These are phyloP conservation scores for Epinephelus awoara DNA, from an alignment of 2,797 vertebrate species.

Conservation along the genomic window DNA sequence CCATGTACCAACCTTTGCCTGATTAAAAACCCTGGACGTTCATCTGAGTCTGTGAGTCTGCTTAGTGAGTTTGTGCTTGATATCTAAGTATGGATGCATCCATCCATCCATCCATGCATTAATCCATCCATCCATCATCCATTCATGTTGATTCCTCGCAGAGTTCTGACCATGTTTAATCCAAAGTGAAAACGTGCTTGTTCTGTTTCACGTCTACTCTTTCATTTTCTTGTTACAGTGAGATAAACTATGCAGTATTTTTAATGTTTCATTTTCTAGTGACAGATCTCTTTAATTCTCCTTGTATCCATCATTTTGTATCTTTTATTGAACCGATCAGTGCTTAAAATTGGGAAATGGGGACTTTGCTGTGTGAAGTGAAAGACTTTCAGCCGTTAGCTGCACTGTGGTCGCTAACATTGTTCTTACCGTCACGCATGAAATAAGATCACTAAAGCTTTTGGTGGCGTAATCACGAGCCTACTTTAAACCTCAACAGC, in stretches of 20 bases:
- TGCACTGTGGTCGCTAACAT: background rate
- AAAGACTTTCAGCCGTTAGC: background rate
- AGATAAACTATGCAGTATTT: background rate
- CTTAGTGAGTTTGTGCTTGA: too few species aligned
- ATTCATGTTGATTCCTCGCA: background rate
- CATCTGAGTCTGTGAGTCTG: too few species aligned
- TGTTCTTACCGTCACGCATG: background rate
- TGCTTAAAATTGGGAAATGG: background rate
- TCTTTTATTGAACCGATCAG: background rate
- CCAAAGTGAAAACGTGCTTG: background rate
- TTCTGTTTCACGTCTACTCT: background rate
- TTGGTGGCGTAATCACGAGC: background rate
- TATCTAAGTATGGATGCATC: too few species aligned
- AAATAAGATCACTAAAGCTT: constrained; percentile 37
- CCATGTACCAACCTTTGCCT: too few species aligned
- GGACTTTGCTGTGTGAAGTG: background rate
- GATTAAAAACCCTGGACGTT: too few species aligned
- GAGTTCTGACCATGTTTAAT: background rate
- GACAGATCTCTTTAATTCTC: background rate
- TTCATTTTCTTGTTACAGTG: background rate
- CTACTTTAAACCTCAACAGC: constrained; percentile 35
- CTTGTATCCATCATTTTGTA: background rate
- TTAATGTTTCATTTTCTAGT: background rate
- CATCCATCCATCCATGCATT: too few species aligned
- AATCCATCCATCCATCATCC: too few species aligned